These are phyloP conservation scores for Varecia variegata DNA, from an alignment of 2,797 vertebrate species.

Conservation along the genomic window DNA sequence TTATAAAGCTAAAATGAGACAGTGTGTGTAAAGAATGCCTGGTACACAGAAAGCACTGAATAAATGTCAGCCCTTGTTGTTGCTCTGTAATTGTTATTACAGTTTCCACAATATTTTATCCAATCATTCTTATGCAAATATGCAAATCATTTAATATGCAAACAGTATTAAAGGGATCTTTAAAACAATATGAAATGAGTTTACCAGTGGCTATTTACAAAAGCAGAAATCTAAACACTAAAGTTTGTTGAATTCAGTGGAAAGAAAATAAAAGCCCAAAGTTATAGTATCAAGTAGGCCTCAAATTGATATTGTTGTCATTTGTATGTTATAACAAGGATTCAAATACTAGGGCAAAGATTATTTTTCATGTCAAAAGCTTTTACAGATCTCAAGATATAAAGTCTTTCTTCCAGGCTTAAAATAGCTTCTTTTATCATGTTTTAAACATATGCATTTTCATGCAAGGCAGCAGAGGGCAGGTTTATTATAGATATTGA, in stretches of 20 bases:
- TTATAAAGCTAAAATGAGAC: conserved; percentile 36
- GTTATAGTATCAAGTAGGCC: not conserved
- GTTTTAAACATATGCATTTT: conserved; percentile 37
- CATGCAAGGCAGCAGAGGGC: conserved; percentile 5
- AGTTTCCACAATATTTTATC: not conserved
- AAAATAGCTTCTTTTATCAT: conserved; percentile 46
- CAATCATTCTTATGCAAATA: conserved; percentile 24
- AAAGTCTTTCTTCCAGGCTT: conserved; percentile 30
- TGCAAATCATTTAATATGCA: not conserved
- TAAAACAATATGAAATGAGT: conserved; percentile 26
- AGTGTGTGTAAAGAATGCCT: not conserved
- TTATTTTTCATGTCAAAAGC: not conserved
- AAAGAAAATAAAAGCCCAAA: conserved; percentile 42
- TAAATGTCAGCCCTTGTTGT: not conserved
- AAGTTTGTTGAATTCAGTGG: not conserved
- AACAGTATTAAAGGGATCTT: conserved; percentile 3
- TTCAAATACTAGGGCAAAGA: conserved; percentile 42
- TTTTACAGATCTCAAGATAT: conserved; percentile 22
- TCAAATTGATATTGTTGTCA: not conserved
- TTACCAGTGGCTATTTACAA: conserved; percentile 23
- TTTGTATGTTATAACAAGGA: conserved; percentile 8
- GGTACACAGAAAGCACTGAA: not conserved
- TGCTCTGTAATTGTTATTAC: conserved; percentile 26
- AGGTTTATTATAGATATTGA: not conserved
- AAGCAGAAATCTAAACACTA: conserved; percentile 37